A percentile compares a stretch with the other conserved stretches of the same genome.
phyloP scores from a whole-genome alignment of 2,888 invertebrate species.

The Oligia fasciuncula region DNA sequence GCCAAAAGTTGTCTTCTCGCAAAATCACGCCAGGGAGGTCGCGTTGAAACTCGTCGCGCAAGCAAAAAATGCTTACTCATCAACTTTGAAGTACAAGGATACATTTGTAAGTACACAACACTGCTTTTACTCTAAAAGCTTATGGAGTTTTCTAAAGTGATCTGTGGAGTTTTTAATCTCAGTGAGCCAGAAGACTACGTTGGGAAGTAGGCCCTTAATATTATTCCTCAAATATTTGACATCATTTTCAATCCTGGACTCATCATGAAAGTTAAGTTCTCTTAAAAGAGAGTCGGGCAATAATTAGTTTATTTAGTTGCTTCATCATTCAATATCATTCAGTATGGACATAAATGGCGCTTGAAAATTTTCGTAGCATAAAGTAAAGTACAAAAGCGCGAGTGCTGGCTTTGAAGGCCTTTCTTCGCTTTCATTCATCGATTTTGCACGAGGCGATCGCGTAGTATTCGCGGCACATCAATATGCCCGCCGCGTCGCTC shows the following conservation, averaged over 20 bases:
- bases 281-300: neutral
- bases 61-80: slow-evolving; percentile 76
- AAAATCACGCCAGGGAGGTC: slow-evolving; percentile 74
- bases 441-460: slow-evolving; percentile 73
- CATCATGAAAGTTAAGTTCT: neutral
- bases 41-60: slow-evolving; percentile 72
- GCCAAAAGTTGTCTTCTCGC: slow-evolving; percentile 76
- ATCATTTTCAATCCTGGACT: neutral
- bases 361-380: slow-evolving; percentile 14
- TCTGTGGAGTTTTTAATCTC: neutral
- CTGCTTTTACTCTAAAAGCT: slow-evolving; percentile 60
- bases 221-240: neutral
- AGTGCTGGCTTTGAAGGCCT: slow-evolving; percentile 55
- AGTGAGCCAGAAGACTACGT: slow-evolving; percentile 5
- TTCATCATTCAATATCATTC: neutral
- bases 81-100: slow-evolving; percentile 80
- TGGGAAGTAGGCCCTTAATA: neutral
- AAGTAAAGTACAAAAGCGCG: slow-evolving; percentile 50
- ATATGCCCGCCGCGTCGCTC: slow-evolving; percentile 88
- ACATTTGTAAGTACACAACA: slow-evolving; percentile 81
- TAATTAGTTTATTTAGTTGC: neutral
- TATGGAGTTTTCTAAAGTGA: neutral
- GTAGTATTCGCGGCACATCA: slow-evolving; percentile 83
- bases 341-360: neutral
- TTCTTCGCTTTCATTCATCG: slow-evolving; percentile 85